Conservation (phyloP, 2,113 vertebrate genomes). For the Fregetta grallaria region DNA sequence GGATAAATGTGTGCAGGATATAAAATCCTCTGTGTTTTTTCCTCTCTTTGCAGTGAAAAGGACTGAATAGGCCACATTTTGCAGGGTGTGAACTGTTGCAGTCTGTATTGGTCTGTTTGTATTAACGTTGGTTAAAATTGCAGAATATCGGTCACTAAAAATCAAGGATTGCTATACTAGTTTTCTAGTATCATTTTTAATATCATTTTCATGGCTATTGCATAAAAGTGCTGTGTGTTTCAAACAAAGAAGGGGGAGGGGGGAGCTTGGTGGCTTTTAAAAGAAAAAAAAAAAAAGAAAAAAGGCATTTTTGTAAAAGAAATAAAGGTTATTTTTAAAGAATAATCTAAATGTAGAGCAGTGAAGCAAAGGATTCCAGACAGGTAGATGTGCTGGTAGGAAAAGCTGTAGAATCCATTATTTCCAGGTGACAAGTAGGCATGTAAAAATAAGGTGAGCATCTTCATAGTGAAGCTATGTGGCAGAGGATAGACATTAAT, state of each 20-base stretch:
- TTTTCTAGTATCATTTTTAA: constrained; percentile 49
- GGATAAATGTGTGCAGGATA: constrained; percentile 19
- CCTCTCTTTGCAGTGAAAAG: constrained; percentile 54
- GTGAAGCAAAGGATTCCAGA: constrained; percentile 7
- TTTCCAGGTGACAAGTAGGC: constrained; percentile 61
- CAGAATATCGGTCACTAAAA: constrained; percentile 28
- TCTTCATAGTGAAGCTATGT: constrained; percentile 18
- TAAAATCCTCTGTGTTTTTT: constrained; percentile 53
- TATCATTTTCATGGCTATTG: constrained; percentile 26
- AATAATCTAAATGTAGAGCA: neutral
- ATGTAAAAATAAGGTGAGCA: constrained; percentile 37
- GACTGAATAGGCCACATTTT: constrained; percentile 79
- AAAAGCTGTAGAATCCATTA: constrained; percentile 65
- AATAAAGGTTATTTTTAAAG: neutral
- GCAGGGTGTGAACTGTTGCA: constrained; percentile 79
- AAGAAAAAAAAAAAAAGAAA: neutral
- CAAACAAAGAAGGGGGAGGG: constrained; percentile 76
- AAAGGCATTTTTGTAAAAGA: constrained; percentile 22
- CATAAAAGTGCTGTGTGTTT: constrained; percentile 54
- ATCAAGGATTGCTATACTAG: neutral
- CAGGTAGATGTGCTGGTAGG: constrained; percentile 18
- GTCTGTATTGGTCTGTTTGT: constrained; percentile 32
- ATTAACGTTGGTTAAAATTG: constrained; percentile 46
- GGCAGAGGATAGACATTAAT: neutral
- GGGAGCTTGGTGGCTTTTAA: constrained; percentile 30